These are phyloP conservation scores for Papilio polyxenes DNA, from an alignment of 1,140 invertebrate genomes.

Conservation along the genomic window DNA sequence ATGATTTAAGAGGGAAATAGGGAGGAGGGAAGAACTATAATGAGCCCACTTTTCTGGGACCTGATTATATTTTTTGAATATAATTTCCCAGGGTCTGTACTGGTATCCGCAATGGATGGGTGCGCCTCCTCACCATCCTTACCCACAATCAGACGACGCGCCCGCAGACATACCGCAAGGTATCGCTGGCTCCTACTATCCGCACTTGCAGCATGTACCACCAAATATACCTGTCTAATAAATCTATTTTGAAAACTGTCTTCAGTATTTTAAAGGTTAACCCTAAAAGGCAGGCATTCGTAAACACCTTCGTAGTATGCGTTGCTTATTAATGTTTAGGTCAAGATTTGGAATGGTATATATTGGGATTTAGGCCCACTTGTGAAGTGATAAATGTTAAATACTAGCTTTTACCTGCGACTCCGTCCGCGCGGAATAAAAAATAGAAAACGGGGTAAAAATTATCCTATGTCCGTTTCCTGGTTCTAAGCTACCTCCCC, in stretches of 20 bases:
- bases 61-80: not conserved
- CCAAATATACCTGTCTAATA: slow-evolving; percentile 8
- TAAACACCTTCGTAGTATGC: not conserved
- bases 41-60: no score
- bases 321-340: not conserved
- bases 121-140: slow-evolving; percentile 62
- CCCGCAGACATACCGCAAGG: slow-evolving; percentile 40
- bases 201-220: slow-evolving; percentile 47
- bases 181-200: slow-evolving; percentile 53
- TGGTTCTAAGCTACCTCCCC: no score
- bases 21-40: no score
- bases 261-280: not conserved
- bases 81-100: slow-evolving; percentile 62
- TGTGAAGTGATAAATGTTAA: no score
- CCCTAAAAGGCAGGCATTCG: not conserved
- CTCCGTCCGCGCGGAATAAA: no score
- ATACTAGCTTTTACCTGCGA: no score
- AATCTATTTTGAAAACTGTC: not conserved
- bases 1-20: no score
- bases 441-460: no score
- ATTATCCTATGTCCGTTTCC: no score
- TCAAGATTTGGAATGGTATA: no score
- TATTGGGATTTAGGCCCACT: no score
- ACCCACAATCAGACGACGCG: slow-evolving; percentile 51
- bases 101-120: slow-evolving; percentile 78